These are phyloP conservation scores for Drosophila tripunctata DNA, from an alignment of 2,888 invertebrate species.

Conservation along the genomic window DNA sequence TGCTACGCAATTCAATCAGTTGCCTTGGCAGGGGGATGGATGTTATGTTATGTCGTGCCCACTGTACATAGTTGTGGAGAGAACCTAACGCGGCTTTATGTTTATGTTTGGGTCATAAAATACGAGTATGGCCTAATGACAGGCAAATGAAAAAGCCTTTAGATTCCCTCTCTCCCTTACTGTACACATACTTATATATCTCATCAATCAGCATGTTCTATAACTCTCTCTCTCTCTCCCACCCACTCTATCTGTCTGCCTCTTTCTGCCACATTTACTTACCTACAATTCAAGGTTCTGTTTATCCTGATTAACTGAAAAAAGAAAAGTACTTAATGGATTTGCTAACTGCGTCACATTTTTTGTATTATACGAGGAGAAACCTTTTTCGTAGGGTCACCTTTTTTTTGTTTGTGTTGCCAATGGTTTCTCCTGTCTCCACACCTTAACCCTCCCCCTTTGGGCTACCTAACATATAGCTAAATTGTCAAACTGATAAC, in stretches of 20 bases:
- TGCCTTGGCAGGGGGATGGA: no score
- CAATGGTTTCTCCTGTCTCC: not conserved
- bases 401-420: slow-evolving; percentile 2
- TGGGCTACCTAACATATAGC: not conserved
- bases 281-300: slow-evolving; percentile 52
- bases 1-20: slow-evolving; percentile 53
- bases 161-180: not conserved
- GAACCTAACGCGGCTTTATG: slow-evolving; percentile 20
- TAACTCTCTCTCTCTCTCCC: slow-evolving; percentile 7
- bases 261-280: slow-evolving; percentile 1
- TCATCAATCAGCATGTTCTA: slow-evolving; percentile 29
- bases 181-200: not conserved
- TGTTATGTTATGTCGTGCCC: no score
- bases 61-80: no score
- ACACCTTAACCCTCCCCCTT: not conserved
- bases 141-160: slow-evolving; percentile 34
- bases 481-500: slow-evolving; percentile 49
- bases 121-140: slow-evolving; percentile 32
- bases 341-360: slow-evolving; percentile 57
- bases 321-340: slow-evolving; percentile 3
- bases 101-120: slow-evolving; percentile 40
- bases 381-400: slow-evolving; percentile 14
- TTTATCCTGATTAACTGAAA: slow-evolving; percentile 41
- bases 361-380: not conserved
- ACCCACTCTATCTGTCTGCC: not conserved